These are phyloP conservation scores for Garrulus glandarius DNA, from an alignment of 2,797 vertebrate species.

Conservation along the genomic window DNA sequence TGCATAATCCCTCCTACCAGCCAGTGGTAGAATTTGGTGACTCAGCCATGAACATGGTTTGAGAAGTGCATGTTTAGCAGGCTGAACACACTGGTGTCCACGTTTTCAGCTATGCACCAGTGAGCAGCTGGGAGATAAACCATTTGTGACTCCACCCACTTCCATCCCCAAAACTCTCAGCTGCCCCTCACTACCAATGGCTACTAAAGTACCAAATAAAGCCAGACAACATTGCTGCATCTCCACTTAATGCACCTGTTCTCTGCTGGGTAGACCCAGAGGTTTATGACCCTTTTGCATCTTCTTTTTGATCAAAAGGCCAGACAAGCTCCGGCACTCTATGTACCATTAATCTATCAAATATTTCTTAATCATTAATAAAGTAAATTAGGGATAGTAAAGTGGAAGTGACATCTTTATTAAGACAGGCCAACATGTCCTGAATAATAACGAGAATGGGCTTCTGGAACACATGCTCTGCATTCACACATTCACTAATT, in stretches of 20 bases:
- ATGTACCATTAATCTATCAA: not conserved
- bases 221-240: not conserved
- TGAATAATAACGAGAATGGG: constrained; percentile 22
- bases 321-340: not conserved
- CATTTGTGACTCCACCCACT: not conserved
- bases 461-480: not conserved
- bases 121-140: not conserved
- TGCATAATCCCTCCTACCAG: not conserved
- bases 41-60: not conserved
- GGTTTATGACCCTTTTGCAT: not conserved
- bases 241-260: not conserved
- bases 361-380: constrained; percentile 58
- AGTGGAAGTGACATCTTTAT: constrained; percentile 55
- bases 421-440: not conserved
- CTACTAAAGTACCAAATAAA: not conserved
- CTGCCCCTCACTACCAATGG: not conserved
- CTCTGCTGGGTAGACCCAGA: not conserved
- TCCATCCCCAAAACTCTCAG: not conserved
- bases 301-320: constrained; percentile 16
- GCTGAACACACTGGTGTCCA: rapidly evolving
- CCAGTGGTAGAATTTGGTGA: not conserved
- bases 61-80: not conserved
- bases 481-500: not conserved
- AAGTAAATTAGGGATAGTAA: constrained; percentile 45
- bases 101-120: not conserved